Conservation (phyloP, 2,113 vertebrate species). For the Calidris pugnax region DNA sequence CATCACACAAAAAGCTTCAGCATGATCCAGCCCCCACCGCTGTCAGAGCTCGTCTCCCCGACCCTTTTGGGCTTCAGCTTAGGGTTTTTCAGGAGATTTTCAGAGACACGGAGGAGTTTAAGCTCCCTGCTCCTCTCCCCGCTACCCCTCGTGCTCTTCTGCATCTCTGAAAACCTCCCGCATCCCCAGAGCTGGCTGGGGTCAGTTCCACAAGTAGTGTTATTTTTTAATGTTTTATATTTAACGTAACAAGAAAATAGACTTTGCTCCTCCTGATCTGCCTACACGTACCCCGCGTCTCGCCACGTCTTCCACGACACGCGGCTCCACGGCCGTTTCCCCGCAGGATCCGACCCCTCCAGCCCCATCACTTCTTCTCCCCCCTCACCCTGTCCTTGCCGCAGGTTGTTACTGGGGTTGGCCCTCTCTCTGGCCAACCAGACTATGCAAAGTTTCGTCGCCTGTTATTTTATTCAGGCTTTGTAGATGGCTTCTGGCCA, state of each 20-base stretch:
- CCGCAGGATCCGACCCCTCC: accelerated
- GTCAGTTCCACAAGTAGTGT: background rate
- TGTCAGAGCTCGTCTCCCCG: background rate
- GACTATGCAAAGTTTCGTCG: constrained; percentile 47
- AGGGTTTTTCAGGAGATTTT: background rate
- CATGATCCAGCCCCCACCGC: background rate
- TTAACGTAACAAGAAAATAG: background rate
- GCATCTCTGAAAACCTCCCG: background rate
- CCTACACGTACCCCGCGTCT: background rate
- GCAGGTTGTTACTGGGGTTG: background rate
- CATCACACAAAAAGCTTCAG: background rate
- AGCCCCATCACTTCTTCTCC: background rate
- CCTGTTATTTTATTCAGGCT: constrained; percentile 25
- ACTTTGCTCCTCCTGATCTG: background rate
- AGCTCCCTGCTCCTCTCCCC: background rate
- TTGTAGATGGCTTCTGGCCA: constrained; percentile 27
- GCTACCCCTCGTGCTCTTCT: background rate
- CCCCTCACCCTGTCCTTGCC: background rate
- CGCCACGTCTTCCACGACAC: background rate
- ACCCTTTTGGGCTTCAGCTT: background rate
- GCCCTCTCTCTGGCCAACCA: background rate
- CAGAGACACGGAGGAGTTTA: background rate
- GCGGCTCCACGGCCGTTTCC: background rate
- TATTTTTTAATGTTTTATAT: constrained; percentile 51
- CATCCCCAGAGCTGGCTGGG: background rate